Evolutionary conservation across 2,113 vertebrate species (phyloP), one percentile per base, ranked within the genome.

Genomic region (Smithornis capensis): DNA sequence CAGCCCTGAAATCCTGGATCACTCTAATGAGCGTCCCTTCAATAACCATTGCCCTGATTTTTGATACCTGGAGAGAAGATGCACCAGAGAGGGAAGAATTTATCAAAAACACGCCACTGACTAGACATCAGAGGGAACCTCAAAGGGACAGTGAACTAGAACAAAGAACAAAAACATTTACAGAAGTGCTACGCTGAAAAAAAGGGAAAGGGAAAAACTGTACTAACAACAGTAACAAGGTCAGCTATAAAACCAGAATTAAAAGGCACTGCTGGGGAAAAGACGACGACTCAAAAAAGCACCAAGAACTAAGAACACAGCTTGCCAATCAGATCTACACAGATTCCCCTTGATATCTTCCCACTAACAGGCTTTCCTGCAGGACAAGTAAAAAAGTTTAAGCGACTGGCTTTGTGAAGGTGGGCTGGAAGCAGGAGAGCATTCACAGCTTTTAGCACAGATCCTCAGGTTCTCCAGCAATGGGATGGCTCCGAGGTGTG

Each of bases 21-120:
- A 27, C 90, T 97, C 96, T 97, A 97, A 98, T 96, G 96, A 97
- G 97, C 86, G 94, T 91, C 97, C 97, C 97, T 97, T 97, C 97
- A 97, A 96, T 97, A 96, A 96, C 94, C 89, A 88, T 82, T 96
- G 97, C 97, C 98, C 97, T 97, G 95, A 63, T 91, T 96, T 98
- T 96, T 97, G 98, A 98, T 97, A 95, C 98, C 98, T 96, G 97
- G 97, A 97, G 97, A 97, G 98, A 97, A 96, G 97, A 97, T 95
- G 97, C 97, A 91, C 95, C 95, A 96, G 94, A 95, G 23, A 96
- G 96, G 94, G 94, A 97, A 97, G 95, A 42, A 49, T 94, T 97
- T 97, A 97, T 98, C 97, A 97, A 98, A 98, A 97, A 96, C 96
- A 96, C 70, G 63, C 97, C 95, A 92, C 96, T 92, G 97, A 95